Evolutionary conservation across 1,140 invertebrate genomes (phyloP).

Genomic region (Oreohelix idahoensis): DNA sequence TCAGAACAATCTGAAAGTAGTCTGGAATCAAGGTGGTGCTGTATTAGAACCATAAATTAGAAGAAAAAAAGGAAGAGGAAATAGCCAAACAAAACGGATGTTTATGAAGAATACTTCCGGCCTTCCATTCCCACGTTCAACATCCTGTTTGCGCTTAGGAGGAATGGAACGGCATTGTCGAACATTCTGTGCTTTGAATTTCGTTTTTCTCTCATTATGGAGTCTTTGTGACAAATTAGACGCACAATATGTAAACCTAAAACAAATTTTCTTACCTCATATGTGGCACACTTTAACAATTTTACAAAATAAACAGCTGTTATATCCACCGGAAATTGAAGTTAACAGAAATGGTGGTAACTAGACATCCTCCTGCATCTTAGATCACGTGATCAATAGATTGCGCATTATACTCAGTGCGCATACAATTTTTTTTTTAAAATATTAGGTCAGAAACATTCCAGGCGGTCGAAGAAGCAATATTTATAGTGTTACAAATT

Average conservation of each 20-base stretch:
- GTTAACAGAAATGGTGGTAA: neutral
- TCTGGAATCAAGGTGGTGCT: neutral
- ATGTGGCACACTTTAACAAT: neutral
- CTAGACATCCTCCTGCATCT: neutral
- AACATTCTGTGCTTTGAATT: too few relatives aligned
- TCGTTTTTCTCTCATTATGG: too few relatives aligned
- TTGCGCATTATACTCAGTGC: neutral
- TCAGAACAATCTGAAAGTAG: neutral
- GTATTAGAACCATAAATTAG: neutral
- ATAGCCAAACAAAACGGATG: constrained; percentile 66
- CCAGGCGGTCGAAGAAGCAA: too few relatives aligned
- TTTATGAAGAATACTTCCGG: constrained; percentile 70
- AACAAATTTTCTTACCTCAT: neutral
- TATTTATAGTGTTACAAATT: too few relatives aligned
- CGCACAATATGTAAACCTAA: neutral
- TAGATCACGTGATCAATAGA: neutral
- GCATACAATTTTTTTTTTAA: too few relatives aligned
- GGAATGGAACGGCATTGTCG: too few relatives aligned
- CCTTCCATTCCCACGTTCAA: constrained; percentile 60
- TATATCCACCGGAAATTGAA: neutral
- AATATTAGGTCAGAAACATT: too few relatives aligned
- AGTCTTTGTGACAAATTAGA: too few relatives aligned
- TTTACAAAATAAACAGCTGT: neutral
- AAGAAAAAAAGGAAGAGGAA: constrained; percentile 61
- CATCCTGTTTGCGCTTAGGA: constrained; percentile 61